These are phyloP conservation scores for Ptychobarbus kaznakovi DNA, from an alignment of 2,797 vertebrate species.

Conservation along the genomic window DNA sequence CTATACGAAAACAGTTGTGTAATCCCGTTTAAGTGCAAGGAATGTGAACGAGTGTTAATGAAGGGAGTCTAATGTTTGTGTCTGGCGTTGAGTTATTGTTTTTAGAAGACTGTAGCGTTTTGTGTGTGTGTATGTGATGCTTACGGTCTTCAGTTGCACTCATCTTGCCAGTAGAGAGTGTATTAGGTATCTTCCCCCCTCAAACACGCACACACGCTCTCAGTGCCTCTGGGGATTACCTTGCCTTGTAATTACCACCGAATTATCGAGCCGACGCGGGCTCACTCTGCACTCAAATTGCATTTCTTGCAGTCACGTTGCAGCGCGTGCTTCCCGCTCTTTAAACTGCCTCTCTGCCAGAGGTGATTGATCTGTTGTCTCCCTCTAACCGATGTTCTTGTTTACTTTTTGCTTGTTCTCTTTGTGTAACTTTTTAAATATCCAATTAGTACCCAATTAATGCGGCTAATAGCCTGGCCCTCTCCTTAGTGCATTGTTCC, in stretches of 20 bases:
- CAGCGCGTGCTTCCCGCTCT: slow-evolving; percentile 45
- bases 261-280: slow-evolving; percentile 84
- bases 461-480: slow-evolving; percentile 28
- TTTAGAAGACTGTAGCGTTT: slow-evolving; percentile 31
- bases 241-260: slow-evolving; percentile 88
- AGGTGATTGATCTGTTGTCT: slow-evolving; percentile 53
- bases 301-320: slow-evolving; percentile 72
- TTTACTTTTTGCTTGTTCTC: slow-evolving; percentile 48
- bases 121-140: slow-evolving; percentile 42
- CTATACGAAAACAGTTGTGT: background rate
- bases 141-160: slow-evolving; percentile 58
- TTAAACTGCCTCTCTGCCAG: slow-evolving; percentile 56
- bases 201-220: slow-evolving; percentile 46
- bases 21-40: slow-evolving; percentile 48
- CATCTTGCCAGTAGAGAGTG: slow-evolving; percentile 68
- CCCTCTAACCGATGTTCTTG: slow-evolving; percentile 51
- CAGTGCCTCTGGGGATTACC: slow-evolving; percentile 79
- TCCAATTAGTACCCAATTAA: slow-evolving; percentile 53
- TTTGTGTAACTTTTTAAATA: slow-evolving; percentile 46
- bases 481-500: slow-evolving; percentile 28
- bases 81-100: slow-evolving; percentile 66
- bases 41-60: slow-evolving; percentile 69
- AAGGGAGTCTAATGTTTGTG: slow-evolving; percentile 63
- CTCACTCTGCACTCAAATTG: slow-evolving; percentile 83
- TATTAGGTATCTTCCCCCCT: slow-evolving; percentile 75